A percentile compares a stretch with the other conserved stretches of the same genome.
These are phyloP conservation scores for Aurelia sp. DNA, from an alignment of 30 jellyfish, hydroid and myxozoan species.

Conservation along the genomic window DNA sequence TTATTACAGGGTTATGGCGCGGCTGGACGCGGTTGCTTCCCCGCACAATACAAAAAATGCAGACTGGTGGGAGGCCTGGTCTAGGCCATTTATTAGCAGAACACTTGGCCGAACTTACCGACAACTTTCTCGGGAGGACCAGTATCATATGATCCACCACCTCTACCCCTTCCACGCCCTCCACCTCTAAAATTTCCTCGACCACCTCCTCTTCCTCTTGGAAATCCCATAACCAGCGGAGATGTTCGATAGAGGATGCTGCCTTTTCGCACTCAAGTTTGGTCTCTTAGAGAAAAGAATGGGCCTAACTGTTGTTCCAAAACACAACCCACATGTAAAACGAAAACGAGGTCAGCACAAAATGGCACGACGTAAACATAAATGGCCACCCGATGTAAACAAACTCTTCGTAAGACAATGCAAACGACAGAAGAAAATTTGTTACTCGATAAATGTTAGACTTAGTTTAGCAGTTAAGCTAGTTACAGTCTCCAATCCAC, in stretches of 20 bases:
- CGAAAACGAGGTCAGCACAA: slow-evolving; percentile 5
- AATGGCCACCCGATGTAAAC: not conserved
- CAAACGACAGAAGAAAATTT: not conserved
- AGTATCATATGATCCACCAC: slow-evolving; percentile 78
- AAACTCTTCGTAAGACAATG: not conserved
- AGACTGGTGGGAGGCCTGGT: not conserved
- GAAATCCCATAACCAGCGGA: slow-evolving; percentile 51
- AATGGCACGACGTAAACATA: not conserved
- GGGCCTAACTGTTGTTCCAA: not conserved
- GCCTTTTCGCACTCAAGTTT: too few relatives aligned
- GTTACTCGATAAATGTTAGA: not conserved
- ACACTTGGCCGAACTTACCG: too few relatives aligned
- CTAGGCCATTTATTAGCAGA: too few relatives aligned
- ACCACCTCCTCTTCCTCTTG: slow-evolving; percentile 88
- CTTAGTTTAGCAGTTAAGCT: too few relatives aligned
- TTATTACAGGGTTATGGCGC: too few relatives aligned
- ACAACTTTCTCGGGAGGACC: slow-evolving; percentile 99
- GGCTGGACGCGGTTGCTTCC: too few relatives aligned
- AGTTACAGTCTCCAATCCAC: too few relatives aligned
- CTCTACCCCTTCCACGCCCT: slow-evolving; percentile 96
- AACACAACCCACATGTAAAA: not conserved
- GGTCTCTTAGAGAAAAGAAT: not conserved
- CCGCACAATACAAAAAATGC: too few relatives aligned
- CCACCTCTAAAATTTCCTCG: slow-evolving; percentile 91
- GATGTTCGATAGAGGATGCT: too few relatives aligned